phyloP scores from a whole-genome alignment of 2,797 vertebrate species.

The Rhabdophis nuchalis region DNA sequence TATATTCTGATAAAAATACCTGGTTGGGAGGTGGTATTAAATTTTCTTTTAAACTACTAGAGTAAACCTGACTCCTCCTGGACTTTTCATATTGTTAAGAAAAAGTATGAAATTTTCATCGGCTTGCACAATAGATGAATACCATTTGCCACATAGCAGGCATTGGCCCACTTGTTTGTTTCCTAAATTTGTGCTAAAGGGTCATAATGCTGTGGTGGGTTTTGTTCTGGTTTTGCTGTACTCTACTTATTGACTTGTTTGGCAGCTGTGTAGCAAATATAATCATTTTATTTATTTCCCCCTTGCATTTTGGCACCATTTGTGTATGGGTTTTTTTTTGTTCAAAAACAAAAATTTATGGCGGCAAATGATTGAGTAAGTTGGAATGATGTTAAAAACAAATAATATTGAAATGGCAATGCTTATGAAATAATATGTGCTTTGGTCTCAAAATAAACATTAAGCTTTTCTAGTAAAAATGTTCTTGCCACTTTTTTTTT shows the following conservation, averaged over 20 bases:
- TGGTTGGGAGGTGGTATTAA: not conserved
- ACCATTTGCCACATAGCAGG: not conserved
- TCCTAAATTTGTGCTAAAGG: not conserved
- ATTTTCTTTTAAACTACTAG: not conserved
- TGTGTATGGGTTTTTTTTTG: not conserved
- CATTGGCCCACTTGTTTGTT: not conserved
- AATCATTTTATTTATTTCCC: not conserved
- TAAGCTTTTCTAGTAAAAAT: not conserved
- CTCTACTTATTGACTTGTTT: not conserved
- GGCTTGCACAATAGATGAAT: not conserved
- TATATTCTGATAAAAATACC: not conserved
- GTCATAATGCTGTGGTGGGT: not conserved
- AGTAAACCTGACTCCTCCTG: not conserved
- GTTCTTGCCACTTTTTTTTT: not conserved
- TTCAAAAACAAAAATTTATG: not conserved
- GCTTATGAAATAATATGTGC: not conserved
- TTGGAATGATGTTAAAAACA: not conserved
- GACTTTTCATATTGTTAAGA: not conserved
- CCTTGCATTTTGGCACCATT: not conserved
- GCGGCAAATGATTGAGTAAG: not conserved
- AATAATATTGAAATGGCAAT: not conserved
- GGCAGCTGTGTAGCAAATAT: not conserved
- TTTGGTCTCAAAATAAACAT: not conserved
- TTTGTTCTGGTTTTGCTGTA: not conserved
- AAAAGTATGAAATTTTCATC: not conserved